phyloP scores from a whole-genome alignment of 2,113 vertebrate genomes.

The Furnarius figulus region DNA sequence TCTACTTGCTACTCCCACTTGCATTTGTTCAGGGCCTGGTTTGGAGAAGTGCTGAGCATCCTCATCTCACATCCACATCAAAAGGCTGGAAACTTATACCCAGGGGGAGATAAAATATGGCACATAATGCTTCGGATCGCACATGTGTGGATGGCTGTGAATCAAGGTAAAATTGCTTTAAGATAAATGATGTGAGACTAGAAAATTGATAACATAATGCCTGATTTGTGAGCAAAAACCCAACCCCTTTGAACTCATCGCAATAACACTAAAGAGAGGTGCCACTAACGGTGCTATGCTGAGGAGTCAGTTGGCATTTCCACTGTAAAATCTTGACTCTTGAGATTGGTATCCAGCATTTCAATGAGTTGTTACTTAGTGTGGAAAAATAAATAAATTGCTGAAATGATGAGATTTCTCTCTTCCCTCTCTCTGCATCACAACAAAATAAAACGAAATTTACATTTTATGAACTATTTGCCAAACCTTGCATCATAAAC shows the following conservation, averaged over 20 bases:
- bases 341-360: not conserved
- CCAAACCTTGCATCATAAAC: not conserved
- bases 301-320: not conserved
- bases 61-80: not conserved
- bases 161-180: not conserved
- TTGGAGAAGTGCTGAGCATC: not conserved
- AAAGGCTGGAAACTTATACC: not conserved
- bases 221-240: not conserved
- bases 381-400: not conserved
- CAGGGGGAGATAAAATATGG: not conserved
- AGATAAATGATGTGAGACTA: not conserved
- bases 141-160: not conserved
- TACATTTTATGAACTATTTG: not conserved
- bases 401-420: not conserved
- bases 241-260: not conserved
- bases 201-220: not conserved
- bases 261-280: not conserved
- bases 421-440: not conserved
- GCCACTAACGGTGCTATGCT: not conserved
- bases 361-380: not conserved
- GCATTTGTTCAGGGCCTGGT: not conserved
- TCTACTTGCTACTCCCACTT: not conserved
- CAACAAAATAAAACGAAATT: not conserved
- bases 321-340: not conserved
- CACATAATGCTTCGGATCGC: rapidly evolving